Percentiles rank a stretch among this genome's conserved stretches.
phyloP scores from a whole-genome alignment of 2,113 vertebrate genomes.

The Aix galericulata region DNA sequence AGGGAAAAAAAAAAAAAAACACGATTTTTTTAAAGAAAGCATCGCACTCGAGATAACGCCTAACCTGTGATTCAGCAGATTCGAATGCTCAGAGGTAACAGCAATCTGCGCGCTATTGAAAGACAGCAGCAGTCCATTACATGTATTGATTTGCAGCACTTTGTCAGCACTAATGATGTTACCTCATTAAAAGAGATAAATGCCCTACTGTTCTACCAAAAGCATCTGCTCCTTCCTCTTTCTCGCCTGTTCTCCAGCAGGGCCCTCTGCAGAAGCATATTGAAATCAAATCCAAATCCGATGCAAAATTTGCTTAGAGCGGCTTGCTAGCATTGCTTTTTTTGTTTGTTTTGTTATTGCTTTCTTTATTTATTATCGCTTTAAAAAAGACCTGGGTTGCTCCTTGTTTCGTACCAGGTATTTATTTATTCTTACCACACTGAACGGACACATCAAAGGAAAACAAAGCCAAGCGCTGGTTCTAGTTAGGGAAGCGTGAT shows the following conservation, averaged over 20 bases:
- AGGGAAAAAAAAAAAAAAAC: neutral
- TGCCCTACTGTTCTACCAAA: conserved; percentile 73
- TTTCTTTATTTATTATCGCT: neutral
- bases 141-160: conserved; percentile 76
- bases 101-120: conserved; percentile 37
- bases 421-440: neutral
- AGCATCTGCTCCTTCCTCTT: conserved; percentile 75
- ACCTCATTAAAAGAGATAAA: conserved; percentile 84
- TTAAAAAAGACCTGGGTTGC: neutral
- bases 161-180: conserved; percentile 79
- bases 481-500: neutral
- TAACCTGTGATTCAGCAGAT: conserved; percentile 76
- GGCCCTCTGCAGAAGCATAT: conserved; percentile 51
- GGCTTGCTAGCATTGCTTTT: conserved; percentile 42
- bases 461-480: neutral
- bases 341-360: neutral
- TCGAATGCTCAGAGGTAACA: conserved; percentile 16
- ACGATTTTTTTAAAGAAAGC: neutral
- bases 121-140: conserved; percentile 74
- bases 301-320: conserved; percentile 10
- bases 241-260: conserved; percentile 43
- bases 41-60: conserved; percentile 38
- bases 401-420: neutral
- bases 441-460: neutral
- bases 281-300: conserved; percentile 70